Base-by-base conservation (phyloP, 2,113 vertebrate species). In the Etheostoma spectabile region DNA sequence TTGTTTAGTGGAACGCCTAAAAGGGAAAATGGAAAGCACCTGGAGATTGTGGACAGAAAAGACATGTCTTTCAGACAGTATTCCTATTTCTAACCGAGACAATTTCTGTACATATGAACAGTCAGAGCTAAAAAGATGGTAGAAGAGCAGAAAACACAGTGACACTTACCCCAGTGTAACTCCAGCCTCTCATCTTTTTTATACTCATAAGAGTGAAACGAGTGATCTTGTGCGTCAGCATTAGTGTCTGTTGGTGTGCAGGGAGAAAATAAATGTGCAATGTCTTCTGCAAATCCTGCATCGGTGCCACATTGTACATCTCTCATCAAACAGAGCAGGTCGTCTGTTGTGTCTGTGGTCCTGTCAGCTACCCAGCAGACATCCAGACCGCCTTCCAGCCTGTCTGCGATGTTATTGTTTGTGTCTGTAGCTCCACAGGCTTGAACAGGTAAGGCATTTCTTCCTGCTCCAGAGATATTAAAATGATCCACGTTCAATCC, bases 121-220 rank as follows among this genome's bases (percentile, higher is more conserved):
- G 3, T 18, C 8, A 5, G 6, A 30, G 18, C 7, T 3, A 38
- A 60, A 59, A 18, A 33, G 2, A 1, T 7, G 10, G 6, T 24
- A 22, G 18, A 51, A 2, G 2, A 74, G 46, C 10, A 71, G 1
- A 52, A 38, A 67, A 16, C 46, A 56, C 48, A 56, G n/a, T n/a
- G n/a, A n/a, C n/a, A 89, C 89, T 84, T 61, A 92, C 91, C 84
- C 10, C 46, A 64, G n/a, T 33, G 56, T 53, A 53, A 68, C 18
- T 78, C 74, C 33, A 12, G 0, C 48, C 12, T 16, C 24, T 71
- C 16, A 0, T 55, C 70, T 33, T 73, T 52, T 27, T 27, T 3
- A 3, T n/a, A 30, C n/a, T 78, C 45, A 21, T 10, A 18, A 1
- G 57, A 51, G 52, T 3, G 42, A 51, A 38, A 72, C 0, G 4